Evolutionary conservation across 1,140 invertebrate genomes (phyloP), one percentile per base, ranked within the genome.

Genomic region (Euwallacea fornicatus): DNA sequence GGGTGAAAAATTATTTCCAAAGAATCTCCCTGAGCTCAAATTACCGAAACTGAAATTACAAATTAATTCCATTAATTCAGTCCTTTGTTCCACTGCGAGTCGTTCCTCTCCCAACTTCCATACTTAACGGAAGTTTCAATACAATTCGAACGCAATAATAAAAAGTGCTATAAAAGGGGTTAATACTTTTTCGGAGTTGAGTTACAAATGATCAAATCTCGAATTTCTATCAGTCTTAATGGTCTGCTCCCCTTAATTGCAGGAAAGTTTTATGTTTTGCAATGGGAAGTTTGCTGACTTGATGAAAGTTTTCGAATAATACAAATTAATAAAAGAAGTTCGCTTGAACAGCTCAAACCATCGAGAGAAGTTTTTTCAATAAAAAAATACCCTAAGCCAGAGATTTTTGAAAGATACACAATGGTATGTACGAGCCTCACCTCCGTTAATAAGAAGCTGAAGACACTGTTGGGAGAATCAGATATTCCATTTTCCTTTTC

Each of bases 191-290:
- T 63, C 61, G 42, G 46, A 50, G 13, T 59, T n/a, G 43, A 63
- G 61, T 63, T 63, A 63, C 61, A 63, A 63, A 63, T 63, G 61
- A 63, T 63, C 42, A 63, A 63, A 63, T 63, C 61, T 63, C 61
- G 61, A 63, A 63, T 63, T 63, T 63, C 61, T 63, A 63, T 63
- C 61, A 63, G 42, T 63, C 61, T 63, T 63, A 63, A 63, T 63
- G 61, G 61, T 63, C 61, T 58, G n/a, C 13, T 63, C 43, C 13
- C 47, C 15, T 63, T 63, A 63, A 63, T 63, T 63, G 43, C 61
- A 46, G 16, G 16, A 21, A 60, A 63, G 61, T 63, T 63, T 63
- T 15, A 47, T 63, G 61, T 63, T 47, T 63, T 63, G 61, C 61
- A 63, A 13, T 13, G 16, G n/a, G 13, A 63, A 63, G 61, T 63